phyloP scores from a whole-genome alignment of 2,113 vertebrate species.

The Scopus umbretta region DNA sequence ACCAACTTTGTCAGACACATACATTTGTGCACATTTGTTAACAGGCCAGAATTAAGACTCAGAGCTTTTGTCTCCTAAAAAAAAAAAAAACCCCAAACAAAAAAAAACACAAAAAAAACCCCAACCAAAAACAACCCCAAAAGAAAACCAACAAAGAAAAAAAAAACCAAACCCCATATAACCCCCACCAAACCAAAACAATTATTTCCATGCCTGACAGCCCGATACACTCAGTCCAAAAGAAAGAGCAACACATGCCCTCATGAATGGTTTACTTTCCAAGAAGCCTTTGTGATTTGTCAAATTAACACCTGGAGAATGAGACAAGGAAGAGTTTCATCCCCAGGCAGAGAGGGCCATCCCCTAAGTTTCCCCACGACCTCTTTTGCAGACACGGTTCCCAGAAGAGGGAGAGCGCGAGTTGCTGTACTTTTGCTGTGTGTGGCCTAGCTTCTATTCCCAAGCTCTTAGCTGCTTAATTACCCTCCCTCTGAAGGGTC shows the following conservation, averaged over 20 bases:
- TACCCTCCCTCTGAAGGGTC: slow-evolving; percentile 48
- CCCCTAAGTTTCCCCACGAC: slow-evolving; percentile 55
- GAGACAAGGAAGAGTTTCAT: slow-evolving; percentile 38
- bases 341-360: neutral
- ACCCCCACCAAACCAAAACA: no score
- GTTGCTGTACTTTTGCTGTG: neutral
- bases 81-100: neutral
- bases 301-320: slow-evolving; percentile 69
- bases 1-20: neutral
- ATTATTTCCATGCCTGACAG: neutral
- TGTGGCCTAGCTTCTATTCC: slow-evolving; percentile 66
- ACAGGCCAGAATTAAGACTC: neutral
- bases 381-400: slow-evolving; percentile 14
- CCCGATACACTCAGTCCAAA: neutral
- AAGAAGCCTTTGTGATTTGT: slow-evolving; percentile 65
- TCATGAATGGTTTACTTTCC: neutral
- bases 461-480: slow-evolving; percentile 69
- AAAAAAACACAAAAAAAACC: no score
- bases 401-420: neutral
- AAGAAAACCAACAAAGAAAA: no score
- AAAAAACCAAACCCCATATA: no score
- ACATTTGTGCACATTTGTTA: fast-evolving
- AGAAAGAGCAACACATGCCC: neutral
- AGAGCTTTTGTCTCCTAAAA: neutral
- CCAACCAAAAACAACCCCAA: no score